Percentiles rank a stretch among this genome's conserved stretches.
Conservation (phyloP, 2,113 vertebrate genomes). For the Toxotes jaculatrix region DNA sequence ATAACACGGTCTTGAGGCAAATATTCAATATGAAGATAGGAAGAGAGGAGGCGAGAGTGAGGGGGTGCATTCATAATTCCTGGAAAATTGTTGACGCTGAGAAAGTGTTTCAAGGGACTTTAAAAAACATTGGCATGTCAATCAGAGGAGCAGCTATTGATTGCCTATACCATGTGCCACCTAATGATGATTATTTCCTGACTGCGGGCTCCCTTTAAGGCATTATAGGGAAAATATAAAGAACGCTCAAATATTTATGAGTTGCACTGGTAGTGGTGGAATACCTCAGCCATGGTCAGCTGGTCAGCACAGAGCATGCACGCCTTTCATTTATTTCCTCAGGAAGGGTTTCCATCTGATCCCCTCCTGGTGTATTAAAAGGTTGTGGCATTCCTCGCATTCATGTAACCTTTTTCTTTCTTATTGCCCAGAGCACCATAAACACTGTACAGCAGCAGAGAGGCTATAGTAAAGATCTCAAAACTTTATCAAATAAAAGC, state of each 20-base stretch:
- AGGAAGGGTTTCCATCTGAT: constrained; percentile 17
- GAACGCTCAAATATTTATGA: constrained; percentile 60
- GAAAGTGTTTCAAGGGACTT: constrained; percentile 63
- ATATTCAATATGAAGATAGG: constrained; percentile 55
- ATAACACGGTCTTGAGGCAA: constrained; percentile 51
- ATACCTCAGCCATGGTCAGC: constrained; percentile 20
- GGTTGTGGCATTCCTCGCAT: no score
- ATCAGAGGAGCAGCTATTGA: constrained; percentile 68
- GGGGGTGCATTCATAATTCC: constrained; percentile 39
- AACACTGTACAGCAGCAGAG: no score
- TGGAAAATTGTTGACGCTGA: constrained; percentile 46
- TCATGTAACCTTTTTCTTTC: no score
- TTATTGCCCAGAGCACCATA: no score
- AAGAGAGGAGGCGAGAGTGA: constrained; percentile 14
- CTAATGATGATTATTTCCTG: constrained; percentile 78
- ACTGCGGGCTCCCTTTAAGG: constrained; percentile 72
- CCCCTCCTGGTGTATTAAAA: not conserved
- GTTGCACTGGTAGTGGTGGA: constrained; percentile 20
- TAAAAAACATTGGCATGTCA: constrained; percentile 66
- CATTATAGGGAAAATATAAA: constrained; percentile 63
- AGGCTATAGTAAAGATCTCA: no score
- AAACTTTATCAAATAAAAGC: no score
- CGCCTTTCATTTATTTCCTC: not conserved
- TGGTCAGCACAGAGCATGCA: not conserved
- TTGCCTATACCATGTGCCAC: constrained; percentile 46